Conservation (phyloP, 2,113 vertebrate species). For the Macrotis lagotis region DNA sequence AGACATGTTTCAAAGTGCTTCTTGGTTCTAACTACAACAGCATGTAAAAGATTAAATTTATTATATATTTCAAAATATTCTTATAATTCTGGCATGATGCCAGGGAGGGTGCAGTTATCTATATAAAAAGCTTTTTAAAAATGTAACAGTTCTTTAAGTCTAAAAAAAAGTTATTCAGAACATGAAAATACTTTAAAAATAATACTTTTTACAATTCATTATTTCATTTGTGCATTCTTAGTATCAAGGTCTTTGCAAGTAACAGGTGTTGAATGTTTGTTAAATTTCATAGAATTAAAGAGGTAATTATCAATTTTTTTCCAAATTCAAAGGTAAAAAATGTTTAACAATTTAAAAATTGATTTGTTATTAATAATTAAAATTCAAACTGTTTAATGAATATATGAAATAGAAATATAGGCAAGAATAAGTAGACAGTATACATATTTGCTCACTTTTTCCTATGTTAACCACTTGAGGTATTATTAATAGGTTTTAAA, state of each 20-base stretch:
- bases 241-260: not conserved
- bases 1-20: conserved; percentile 69
- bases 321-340: not conserved
- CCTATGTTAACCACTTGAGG: not conserved
- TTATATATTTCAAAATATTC: not conserved
- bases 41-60: not conserved
- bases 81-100: not conserved
- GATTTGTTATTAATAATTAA: conserved; percentile 7
- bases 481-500: conserved; percentile 8
- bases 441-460: not conserved
- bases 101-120: not conserved
- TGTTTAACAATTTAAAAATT: conserved; percentile 29
- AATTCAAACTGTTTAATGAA: not conserved
- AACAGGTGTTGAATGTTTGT: not conserved
- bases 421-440: not conserved
- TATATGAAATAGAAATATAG: not conserved
- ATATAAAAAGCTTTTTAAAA: not conserved
- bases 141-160: not conserved
- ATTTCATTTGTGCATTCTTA: not conserved
- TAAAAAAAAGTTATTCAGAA: not conserved
- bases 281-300: not conserved
- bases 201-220: not conserved
- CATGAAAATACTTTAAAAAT: not conserved
- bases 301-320: not conserved
- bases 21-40: conserved; percentile 57